A percentile compares a stretch with the other conserved stretches of the same genome.
Conservation (phyloP, 1,140 invertebrate genomes). For the Drosophila aff. region DNA sequence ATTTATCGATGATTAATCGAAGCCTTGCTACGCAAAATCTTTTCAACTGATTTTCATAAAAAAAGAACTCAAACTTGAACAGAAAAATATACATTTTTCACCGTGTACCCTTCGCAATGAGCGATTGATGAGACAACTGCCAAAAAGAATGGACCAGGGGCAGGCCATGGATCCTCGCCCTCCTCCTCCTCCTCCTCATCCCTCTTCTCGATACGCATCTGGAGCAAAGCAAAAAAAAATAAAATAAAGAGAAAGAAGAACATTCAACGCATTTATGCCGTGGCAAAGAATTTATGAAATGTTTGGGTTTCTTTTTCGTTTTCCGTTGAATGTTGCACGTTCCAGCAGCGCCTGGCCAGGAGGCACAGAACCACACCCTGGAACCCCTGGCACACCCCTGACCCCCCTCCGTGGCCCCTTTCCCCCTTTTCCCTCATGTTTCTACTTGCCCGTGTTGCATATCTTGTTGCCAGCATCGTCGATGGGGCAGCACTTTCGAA, state of each 20-base stretch:
- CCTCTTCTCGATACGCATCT: conserved; percentile 40
- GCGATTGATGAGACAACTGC: conserved; percentile 59
- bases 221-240: conserved; percentile 15
- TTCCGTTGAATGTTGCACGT: conserved; percentile 50
- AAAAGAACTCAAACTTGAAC: not conserved
- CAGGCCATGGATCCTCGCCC: not conserved
- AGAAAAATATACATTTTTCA: not conserved
- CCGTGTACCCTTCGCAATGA: conserved; percentile 35
- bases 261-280: conserved; percentile 50
- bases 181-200: not conserved
- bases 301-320: conserved; percentile 55
- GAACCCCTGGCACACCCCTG: conserved; percentile 6
- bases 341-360: conserved; percentile 41
- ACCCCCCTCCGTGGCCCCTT: conserved; percentile 1
- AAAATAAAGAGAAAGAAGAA: conserved; percentile 11
- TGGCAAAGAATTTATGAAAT: conserved; percentile 73
- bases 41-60: not conserved
- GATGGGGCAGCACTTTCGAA: conserved; percentile 55
- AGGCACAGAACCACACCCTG: conserved; percentile 42
- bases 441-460: conserved; percentile 27
- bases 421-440: not conserved
- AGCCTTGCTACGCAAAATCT: not conserved
- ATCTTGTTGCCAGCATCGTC: conserved; percentile 54
- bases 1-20: not conserved
- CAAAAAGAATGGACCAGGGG: conserved; percentile 29